A percentile compares a stretch with the other conserved stretches of the same genome.
Evolutionary conservation across 1,140 invertebrate species (phyloP).

Genomic region (Microplitis mediator): DNA sequence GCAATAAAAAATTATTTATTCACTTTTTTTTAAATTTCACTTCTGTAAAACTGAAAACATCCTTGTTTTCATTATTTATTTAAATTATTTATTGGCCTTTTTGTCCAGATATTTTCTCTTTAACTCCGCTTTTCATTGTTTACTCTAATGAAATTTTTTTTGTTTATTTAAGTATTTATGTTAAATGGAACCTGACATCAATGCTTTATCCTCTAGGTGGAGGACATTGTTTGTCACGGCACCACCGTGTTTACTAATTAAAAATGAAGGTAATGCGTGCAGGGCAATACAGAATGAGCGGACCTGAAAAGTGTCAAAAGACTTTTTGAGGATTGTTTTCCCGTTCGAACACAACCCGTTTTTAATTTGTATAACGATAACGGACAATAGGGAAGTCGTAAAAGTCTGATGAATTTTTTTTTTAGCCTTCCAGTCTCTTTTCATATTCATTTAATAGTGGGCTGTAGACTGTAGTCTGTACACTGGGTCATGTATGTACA

Average conservation of each 20-base stretch:
- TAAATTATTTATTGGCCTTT: background rate
- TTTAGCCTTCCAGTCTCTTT: too few relatives aligned
- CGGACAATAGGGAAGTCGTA: background rate
- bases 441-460: too few relatives aligned
- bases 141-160: too few relatives aligned
- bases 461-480: too few relatives aligned
- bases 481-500: too few relatives aligned
- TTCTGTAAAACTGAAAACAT: background rate
- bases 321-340: background rate
- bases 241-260: slow-evolving; percentile 1
- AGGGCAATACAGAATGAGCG: background rate
- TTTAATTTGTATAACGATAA: background rate
- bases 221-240: background rate
- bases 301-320: background rate
- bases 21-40: background rate
- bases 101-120: too few relatives aligned
- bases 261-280: background rate
- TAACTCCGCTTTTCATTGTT: too few relatives aligned
- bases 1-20: slow-evolving; percentile 26
- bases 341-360: background rate
- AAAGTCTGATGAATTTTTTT: background rate
- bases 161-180: too few relatives aligned
- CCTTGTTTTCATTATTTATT: background rate
- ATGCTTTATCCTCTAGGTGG: background rate
- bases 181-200: too few relatives aligned